Conservation (phyloP, 1,140 invertebrate species). For the Drosophila repleta region DNA sequence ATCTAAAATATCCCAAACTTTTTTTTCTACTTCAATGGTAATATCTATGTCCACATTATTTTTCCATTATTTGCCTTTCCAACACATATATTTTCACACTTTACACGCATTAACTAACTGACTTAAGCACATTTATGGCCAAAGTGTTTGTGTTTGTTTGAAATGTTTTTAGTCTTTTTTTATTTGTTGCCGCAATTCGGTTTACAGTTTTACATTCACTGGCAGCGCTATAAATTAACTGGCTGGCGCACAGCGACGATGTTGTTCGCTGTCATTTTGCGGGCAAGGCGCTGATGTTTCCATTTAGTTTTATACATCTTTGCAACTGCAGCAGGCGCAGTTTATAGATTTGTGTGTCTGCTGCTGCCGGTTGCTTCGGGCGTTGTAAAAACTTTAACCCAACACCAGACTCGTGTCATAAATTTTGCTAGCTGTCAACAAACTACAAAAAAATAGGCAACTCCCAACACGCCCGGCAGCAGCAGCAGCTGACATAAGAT, state of each 20-base stretch:
- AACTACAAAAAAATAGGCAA: conserved; percentile 24
- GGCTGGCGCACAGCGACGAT: conserved; percentile 39
- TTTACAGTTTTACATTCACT: conserved; percentile 49
- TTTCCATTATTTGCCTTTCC: background rate
- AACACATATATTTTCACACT: background rate
- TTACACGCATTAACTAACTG: background rate
- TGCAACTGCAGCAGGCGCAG: conserved; percentile 39
- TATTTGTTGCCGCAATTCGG: background rate
- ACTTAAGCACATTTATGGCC: background rate
- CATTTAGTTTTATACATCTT: conserved; percentile 62
- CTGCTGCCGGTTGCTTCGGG: conserved; percentile 9
- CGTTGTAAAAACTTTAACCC: conserved; percentile 52
- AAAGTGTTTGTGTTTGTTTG: background rate
- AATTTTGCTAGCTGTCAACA: conserved; percentile 73
- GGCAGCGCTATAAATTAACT: conserved; percentile 58
- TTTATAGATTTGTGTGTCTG: conserved; percentile 15
- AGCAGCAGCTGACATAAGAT: conserved; percentile 67
- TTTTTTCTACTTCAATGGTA: background rate
- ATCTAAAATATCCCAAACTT: too few relatives aligned
- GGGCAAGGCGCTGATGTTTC: conserved; percentile 61
- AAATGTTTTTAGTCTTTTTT: conserved; percentile 3
- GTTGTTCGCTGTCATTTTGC: conserved; percentile 63
- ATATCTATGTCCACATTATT: background rate
- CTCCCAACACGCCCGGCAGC: conserved; percentile 58
- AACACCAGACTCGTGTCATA: conserved; percentile 67